Percentiles rank a stretch among this genome's conserved stretches.
phyloP scores from a whole-genome alignment of 1,140 invertebrate genomes.

The Sitophilus oryzae region DNA sequence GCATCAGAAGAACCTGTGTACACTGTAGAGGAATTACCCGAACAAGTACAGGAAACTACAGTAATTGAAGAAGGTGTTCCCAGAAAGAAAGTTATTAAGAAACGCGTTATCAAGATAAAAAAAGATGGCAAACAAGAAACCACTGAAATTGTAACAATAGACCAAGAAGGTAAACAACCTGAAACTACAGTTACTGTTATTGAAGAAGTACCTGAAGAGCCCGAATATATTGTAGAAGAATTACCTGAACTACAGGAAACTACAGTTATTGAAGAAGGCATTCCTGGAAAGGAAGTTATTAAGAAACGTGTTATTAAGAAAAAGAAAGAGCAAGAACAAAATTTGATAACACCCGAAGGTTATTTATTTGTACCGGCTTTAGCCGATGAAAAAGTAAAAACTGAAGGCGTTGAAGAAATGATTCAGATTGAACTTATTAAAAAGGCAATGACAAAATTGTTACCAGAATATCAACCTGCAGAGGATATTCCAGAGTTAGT shows the following conservation, averaged over 20 bases:
- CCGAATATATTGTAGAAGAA: constrained; percentile 27
- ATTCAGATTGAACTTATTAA: constrained; percentile 30
- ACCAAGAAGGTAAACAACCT: constrained; percentile 37
- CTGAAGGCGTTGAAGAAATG: constrained; percentile 20
- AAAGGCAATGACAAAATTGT: constrained; percentile 33
- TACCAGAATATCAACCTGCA: constrained; percentile 39
- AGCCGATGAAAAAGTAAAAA: constrained; percentile 29
- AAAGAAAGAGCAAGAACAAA: constrained; percentile 20
- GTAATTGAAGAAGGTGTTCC: constrained; percentile 31
- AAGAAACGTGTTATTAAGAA: constrained; percentile 42
- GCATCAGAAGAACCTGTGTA: constrained; percentile 39
- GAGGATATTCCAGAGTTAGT: constrained; percentile 34
- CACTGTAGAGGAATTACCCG: constrained; percentile 31
- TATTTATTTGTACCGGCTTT: constrained; percentile 27
- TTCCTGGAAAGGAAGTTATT: constrained; percentile 36
- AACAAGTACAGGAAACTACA: constrained; percentile 26
- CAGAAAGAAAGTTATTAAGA: constrained; percentile 35
- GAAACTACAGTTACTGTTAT: constrained; percentile 39
- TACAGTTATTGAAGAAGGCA: constrained; percentile 37
- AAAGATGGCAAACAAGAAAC: constrained; percentile 33
- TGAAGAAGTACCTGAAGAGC: constrained; percentile 34
- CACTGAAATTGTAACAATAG: constrained; percentile 35
- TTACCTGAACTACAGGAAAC: constrained; percentile 10
- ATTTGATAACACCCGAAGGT: constrained; percentile 29
- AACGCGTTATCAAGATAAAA: constrained; percentile 31